phyloP scores from a whole-genome alignment of 2,888 invertebrate species.

The Scaptomyza parva region DNA sequence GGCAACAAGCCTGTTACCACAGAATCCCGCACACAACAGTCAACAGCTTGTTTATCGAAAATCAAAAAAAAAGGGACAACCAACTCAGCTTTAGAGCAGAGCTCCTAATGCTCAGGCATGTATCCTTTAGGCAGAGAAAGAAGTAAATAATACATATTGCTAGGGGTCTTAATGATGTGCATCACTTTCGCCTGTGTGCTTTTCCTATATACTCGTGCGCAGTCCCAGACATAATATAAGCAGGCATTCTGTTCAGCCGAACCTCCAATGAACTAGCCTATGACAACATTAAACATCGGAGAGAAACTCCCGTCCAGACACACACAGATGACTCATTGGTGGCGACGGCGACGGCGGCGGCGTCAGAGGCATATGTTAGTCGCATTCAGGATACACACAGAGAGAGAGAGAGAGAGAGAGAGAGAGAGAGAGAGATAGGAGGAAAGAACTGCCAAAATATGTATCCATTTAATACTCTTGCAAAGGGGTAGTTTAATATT shows the following conservation, averaged over 20 bases:
- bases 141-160: conserved; percentile 45
- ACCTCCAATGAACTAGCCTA: conserved; percentile 27
- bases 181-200: conserved; percentile 62
- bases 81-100: background rate
- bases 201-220: conserved; percentile 33
- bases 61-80: conserved; percentile 1
- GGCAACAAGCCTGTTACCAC: conserved; percentile 9
- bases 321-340: conserved; percentile 63
- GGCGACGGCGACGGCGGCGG: background rate
- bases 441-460: background rate
- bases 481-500: background rate
- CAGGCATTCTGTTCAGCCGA: background rate
- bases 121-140: background rate
- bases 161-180: conserved; percentile 20
- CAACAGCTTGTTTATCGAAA: conserved; percentile 61
- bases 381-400: conserved; percentile 32
- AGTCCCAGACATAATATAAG: conserved; percentile 25
- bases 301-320: conserved; percentile 40
- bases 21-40: conserved; percentile 52
- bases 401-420: too few relatives aligned
- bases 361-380: conserved; percentile 17
- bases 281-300: conserved; percentile 21
- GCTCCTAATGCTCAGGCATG: conserved; percentile 16
- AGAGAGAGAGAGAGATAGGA: too few relatives aligned
- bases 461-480: background rate